Evolutionary conservation across 2,888 invertebrate genomes (phyloP).

Genomic region (Trilocha varians): DNA sequence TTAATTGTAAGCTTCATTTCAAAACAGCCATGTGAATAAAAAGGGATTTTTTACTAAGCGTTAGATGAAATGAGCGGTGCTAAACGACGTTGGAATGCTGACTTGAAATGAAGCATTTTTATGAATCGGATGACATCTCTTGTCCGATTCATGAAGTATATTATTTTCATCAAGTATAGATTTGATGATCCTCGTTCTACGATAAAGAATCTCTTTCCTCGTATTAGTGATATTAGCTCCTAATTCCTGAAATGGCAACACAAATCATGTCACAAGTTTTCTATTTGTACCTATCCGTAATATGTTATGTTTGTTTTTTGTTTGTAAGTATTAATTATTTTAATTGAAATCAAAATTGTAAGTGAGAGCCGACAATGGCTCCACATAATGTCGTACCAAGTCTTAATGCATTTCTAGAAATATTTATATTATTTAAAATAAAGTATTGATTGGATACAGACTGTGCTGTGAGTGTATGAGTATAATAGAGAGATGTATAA

Average conservation of each 20-base stretch:
- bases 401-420: slow-evolving; percentile 69
- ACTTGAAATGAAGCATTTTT: slow-evolving; percentile 59
- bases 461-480: slow-evolving; percentile 66
- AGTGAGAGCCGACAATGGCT: slow-evolving; percentile 32
- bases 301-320: slow-evolving; percentile 68
- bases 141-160: slow-evolving; percentile 55
- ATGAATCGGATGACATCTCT: slow-evolving; percentile 66
- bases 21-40: slow-evolving; percentile 42
- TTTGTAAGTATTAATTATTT: slow-evolving; percentile 61
- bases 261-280: slow-evolving; percentile 69
- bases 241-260: slow-evolving; percentile 66
- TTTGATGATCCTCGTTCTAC: slow-evolving; percentile 43
- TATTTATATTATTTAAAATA: slow-evolving; percentile 69
- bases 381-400: slow-evolving; percentile 64
- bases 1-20: slow-evolving; percentile 58
- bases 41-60: slow-evolving; percentile 18
- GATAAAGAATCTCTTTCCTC: slow-evolving; percentile 66
- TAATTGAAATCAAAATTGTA: slow-evolving; percentile 37
- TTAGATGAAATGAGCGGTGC: slow-evolving; percentile 42
- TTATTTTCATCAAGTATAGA: slow-evolving; percentile 25
- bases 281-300: slow-evolving; percentile 52
- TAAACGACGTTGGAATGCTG: slow-evolving; percentile 41
- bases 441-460: slow-evolving; percentile 56
- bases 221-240: slow-evolving; percentile 72
- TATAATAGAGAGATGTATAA: slow-evolving; percentile 48